A percentile compares a stretch with the other conserved stretches of the same genome.
Evolutionary conservation across 2,797 vertebrate genomes (phyloP).

Genomic region (Serranus cabrilla): DNA sequence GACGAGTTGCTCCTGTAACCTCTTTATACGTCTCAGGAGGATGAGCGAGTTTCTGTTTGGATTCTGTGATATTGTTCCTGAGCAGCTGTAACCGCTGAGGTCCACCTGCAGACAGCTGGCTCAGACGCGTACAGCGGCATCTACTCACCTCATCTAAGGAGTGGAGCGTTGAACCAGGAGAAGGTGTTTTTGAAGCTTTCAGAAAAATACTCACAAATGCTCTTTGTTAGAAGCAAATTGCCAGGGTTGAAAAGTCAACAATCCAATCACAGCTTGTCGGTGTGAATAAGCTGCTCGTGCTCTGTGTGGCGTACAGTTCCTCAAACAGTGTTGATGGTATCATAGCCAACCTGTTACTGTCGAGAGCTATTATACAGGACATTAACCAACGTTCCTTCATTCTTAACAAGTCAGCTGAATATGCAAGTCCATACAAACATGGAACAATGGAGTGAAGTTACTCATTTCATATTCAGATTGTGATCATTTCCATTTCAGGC

Average conservation of each 20-base stretch:
- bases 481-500: conserved; percentile 16
- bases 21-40: conserved; percentile 10
- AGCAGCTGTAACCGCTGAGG: conserved; percentile 30
- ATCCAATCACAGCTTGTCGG: neutral
- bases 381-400: neutral
- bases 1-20: neutral
- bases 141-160: conserved; percentile 19
- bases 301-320: conserved; percentile 1
- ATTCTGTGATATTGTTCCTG: conserved; percentile 15
- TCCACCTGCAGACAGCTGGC: conserved; percentile 3
- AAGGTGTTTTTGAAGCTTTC: conserved; percentile 8
- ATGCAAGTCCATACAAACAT: neutral
- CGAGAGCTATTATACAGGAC: neutral
- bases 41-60: neutral
- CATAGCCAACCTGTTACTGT: conserved; percentile 9
- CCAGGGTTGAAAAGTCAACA: conserved; percentile 10
- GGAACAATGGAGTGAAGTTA: neutral
- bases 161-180: neutral
- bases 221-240: conserved; percentile 6
- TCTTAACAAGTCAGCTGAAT: conserved; percentile 2
- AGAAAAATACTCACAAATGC: neutral
- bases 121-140: conserved; percentile 18
- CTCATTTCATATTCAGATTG: conserved; percentile 23
- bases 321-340: neutral
- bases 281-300: conserved; percentile 1